Conservation (phyloP, 2,113 vertebrate genomes). For the Carassius auratus region DNA sequence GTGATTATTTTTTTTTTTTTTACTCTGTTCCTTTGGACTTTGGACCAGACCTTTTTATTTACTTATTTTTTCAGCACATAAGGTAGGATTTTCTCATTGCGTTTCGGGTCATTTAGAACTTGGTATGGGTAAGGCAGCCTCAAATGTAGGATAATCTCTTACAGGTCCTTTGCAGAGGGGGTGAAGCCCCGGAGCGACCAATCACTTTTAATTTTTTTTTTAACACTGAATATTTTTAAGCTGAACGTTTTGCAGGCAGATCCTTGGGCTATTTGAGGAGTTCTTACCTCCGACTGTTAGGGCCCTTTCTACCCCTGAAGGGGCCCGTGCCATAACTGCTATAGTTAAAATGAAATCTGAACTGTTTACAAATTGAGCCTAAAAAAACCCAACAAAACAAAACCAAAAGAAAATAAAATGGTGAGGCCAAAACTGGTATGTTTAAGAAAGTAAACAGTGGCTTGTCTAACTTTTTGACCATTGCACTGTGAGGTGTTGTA, state of each 20-base stretch:
- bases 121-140: conserved; percentile 59
- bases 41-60: conserved; percentile 32
- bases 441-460: conserved; percentile 60
- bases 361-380: conserved; percentile 87
- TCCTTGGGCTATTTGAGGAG: conserved; percentile 84
- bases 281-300: conserved; percentile 87
- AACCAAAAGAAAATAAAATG: too few relatives aligned
- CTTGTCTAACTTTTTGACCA: conserved; percentile 28
- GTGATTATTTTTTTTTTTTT: background rate
- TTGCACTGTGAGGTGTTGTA: background rate
- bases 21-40: conserved; percentile 47
- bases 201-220: conserved; percentile 59
- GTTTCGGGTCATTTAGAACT: conserved; percentile 56
- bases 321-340: conserved; percentile 92
- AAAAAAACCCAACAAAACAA: conserved; percentile 73
- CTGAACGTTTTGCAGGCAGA: conserved; percentile 77
- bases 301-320: conserved; percentile 87
- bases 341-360: conserved; percentile 73
- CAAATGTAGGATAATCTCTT: conserved; percentile 79
- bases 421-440: conserved; percentile 56
- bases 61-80: conserved; percentile 67
- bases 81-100: conserved; percentile 65
- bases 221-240: background rate
- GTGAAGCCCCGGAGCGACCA: conserved; percentile 73
- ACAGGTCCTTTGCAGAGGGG: conserved; percentile 74